phyloP scores from a whole-genome alignment of 2,888 invertebrate species.

The Sinodicranocentrus sp. region DNA sequence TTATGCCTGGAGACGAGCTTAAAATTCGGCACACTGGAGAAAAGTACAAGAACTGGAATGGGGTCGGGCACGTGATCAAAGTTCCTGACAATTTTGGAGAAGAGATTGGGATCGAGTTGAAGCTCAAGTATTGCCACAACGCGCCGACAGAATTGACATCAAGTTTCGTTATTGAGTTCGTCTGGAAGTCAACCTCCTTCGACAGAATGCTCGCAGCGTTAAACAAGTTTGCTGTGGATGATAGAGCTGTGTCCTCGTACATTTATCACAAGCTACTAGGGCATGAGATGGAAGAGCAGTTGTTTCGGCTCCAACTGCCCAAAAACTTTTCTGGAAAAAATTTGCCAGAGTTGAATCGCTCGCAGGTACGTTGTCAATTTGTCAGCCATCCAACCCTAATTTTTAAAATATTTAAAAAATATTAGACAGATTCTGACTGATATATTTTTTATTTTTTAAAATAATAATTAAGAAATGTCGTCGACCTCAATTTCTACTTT shows the following conservation, averaged over 20 bases:
- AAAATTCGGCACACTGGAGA: conserved; percentile 95
- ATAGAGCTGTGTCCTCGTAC: conserved; percentile 97
- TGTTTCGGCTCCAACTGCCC: conserved; percentile 94
- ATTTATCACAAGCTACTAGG: conserved; percentile 98
- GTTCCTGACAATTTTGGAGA: conserved; percentile 98
- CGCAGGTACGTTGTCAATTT: conserved; percentile 93
- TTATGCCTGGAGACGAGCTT: conserved; percentile 99
- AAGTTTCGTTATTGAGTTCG: conserved; percentile 95
- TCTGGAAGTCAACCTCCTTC: conserved; percentile 99
- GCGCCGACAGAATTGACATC: conserved; percentile 96
- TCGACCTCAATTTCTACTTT: too few relatives aligned
- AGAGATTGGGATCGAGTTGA: conserved; percentile 98
- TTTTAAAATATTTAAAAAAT: too few relatives aligned
- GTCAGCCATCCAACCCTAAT: conserved; percentile 99
- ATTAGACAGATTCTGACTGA: too few relatives aligned
- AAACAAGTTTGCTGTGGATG: conserved; percentile 96
- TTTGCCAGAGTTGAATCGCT: conserved; percentile 97
- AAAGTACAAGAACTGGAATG: conserved; percentile 96
- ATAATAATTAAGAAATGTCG: too few relatives aligned
- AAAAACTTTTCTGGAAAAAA: conserved; percentile 99
- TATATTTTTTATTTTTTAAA: too few relatives aligned
- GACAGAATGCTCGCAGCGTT: conserved; percentile 98
- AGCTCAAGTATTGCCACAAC: conserved; percentile 86
- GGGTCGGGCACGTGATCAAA: conserved; percentile 98
- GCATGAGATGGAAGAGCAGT: conserved; percentile 94